Percentiles rank a stretch among this genome's conserved stretches.
Conservation (phyloP, 2,888 invertebrate species). For the Isoperla grammatica region DNA sequence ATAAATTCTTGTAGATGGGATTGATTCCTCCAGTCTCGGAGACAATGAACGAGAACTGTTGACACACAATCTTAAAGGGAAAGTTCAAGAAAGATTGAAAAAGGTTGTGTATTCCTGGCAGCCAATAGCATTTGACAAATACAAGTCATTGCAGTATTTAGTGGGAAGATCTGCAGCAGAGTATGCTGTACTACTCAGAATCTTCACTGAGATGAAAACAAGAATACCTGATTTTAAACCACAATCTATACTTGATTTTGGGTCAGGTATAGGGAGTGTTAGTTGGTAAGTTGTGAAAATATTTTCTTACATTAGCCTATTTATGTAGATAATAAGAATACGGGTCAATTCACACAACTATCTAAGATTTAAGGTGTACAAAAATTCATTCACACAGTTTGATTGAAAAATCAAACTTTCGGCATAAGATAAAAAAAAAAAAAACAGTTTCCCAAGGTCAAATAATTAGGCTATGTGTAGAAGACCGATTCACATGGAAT, state of each 20-base stretch:
- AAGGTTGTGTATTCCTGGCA: constrained; percentile 66
- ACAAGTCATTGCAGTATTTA: constrained; percentile 64
- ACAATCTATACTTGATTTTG: constrained; percentile 78
- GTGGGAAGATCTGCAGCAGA: constrained; percentile 65
- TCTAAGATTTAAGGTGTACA: too few species aligned
- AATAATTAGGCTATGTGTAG: too few species aligned
- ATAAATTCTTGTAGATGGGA: constrained; percentile 31
- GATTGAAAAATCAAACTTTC: too few species aligned
- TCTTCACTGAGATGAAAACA: constrained; percentile 66
- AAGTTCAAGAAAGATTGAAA: constrained; percentile 53
- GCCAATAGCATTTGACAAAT: constrained; percentile 60
- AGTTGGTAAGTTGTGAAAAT: constrained; percentile 71
- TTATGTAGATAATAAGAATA: too few species aligned
- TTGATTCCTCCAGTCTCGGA: constrained; percentile 31
- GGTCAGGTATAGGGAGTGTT: constrained; percentile 83
- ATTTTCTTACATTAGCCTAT: too few species aligned
- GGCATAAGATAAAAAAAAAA: too few species aligned
- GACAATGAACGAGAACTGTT: constrained; percentile 37
- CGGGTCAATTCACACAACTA: too few species aligned
- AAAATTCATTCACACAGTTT: too few species aligned
- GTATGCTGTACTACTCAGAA: constrained; percentile 62
- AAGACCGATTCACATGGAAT: too few species aligned
- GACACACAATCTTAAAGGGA: constrained; percentile 48
- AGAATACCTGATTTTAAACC: constrained; percentile 66
- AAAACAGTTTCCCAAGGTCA: too few species aligned